Evolutionary conservation across 2,797 vertebrate genomes (phyloP), one percentile per base, ranked within the genome.

Genomic region (Sebastiscus tertius): DNA sequence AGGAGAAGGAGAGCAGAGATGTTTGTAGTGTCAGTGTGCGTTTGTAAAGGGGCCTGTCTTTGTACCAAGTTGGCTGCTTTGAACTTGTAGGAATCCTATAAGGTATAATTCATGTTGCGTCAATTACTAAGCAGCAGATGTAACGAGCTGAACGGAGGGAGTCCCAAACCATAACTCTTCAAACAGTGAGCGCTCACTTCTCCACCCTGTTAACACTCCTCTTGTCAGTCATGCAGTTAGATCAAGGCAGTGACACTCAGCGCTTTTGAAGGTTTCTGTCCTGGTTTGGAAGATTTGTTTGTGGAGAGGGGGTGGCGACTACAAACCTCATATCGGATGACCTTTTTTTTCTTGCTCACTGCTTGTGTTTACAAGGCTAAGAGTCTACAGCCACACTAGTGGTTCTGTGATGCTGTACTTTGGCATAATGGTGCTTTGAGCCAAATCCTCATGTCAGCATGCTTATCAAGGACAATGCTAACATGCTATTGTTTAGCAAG

Each of bases 101-200:
- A 90, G 89, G 82, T 87, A 86, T 92, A 89, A 93, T 92, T 94
- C 81, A 91, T 89, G 86, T 90, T 14, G 33, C 80, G 82, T 88
- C 88, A 92, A 88, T 93, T 91, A 90, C 89, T 67, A 81, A 88
- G 85, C 74, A 87, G 85, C 83, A 55, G 74, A 70, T 90, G 84
- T 82, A 81, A 58, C 1, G 6, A 81, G 81, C 72, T 61, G 87
- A 92, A 89, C 61, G 42, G 71, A 85, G 72, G 65, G 75, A 87
- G 61, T 88, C 76, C 81, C 81, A 49, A 79, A 87, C 71, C 85
- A 62, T 67, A 85, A 82, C 69, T 88, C 90, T 88, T 90, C 90
- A 90, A 93, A 91, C 80, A 69, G 67, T 27, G 56, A 79, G 73
- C 1, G 34, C 66, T 70, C 22, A 61, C 72, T 85, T 84, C 89